Base-by-base conservation (phyloP, 2,888 invertebrate species). In the Leucozona laternaria region DNA sequence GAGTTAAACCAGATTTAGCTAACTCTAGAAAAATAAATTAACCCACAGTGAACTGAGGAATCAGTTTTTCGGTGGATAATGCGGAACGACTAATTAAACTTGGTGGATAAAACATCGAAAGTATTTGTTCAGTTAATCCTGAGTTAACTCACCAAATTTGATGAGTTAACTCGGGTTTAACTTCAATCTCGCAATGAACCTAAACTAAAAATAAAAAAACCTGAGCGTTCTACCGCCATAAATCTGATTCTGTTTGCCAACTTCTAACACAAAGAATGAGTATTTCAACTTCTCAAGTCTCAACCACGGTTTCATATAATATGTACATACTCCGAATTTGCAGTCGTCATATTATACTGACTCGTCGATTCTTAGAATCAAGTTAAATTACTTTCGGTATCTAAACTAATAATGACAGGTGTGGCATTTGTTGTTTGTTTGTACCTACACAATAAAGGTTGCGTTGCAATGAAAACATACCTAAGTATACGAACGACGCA, bases 321-420 rank as follows among this genome's bases (percentile, higher is more conserved):
- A n/a, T n/a, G n/a, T n/a, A 3, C n/a, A 0, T 17, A 20, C 53
- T 76, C 66, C 25, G 43, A 66, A 76, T 76, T 79, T 22, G 84
- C 72, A 60, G 50, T 72, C 66, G 43, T 58, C 50, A 64, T 40
- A 34, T 25, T 25, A 4, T 28, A 28, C 25, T 28, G 40, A 15
- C 22, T 25, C 13, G 22, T 34, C 13, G 37, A 43, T 83, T 85
- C 84, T 62, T 1, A 55, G 84, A 80, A 84, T 31, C 58, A 62
- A 40, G 28, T 50, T 45, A 43, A 60, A 79, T 84, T 71, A 15
- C 70, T 66, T 66, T 40, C 15, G 22, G 28, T 53, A 37, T 68
- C 55, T 71, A 28, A 4, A 31, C 31, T 1, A 7, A 1, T 31
- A 76, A 80, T 77, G 80, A 80, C 84, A 85, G 84, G 84, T 85